Evolutionary conservation across 1,140 invertebrate genomes (phyloP).

Genomic region (Ctenoplectra terminalis): DNA sequence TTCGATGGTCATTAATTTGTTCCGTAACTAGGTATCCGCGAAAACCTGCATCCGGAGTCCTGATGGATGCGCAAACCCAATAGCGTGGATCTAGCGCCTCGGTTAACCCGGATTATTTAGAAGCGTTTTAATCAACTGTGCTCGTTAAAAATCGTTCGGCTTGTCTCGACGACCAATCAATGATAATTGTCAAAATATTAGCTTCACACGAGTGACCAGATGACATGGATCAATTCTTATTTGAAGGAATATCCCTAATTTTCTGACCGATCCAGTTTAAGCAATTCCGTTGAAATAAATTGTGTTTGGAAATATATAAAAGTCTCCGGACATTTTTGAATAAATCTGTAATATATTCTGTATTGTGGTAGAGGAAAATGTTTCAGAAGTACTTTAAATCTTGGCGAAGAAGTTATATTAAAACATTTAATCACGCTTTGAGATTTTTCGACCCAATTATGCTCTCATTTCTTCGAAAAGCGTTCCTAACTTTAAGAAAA

Average conservation of each 20-base stretch:
- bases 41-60: conserved; percentile 56
- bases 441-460: no score
- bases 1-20: conserved; percentile 69
- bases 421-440: no score
- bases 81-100: conserved; percentile 38
- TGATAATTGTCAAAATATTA: neutral
- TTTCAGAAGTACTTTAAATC: no score
- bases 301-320: no score
- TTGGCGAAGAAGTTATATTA: no score
- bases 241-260: neutral
- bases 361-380: no score
- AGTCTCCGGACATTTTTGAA: no score
- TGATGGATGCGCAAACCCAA: conserved; percentile 58
- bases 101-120: conserved; percentile 48
- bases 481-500: no score
- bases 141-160: conserved; percentile 24
- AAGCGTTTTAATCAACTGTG: conserved; percentile 30
- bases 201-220: no score
- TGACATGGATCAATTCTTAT: neutral
- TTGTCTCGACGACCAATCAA: neutral
- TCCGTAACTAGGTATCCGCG: conserved; percentile 56
- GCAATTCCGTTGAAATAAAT: neutral
- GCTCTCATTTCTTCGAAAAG: no score
- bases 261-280: neutral
- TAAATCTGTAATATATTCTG: no score